Evolutionary conservation across 2,797 vertebrate genomes (phyloP).

Genomic region (Sylvia borin): DNA sequence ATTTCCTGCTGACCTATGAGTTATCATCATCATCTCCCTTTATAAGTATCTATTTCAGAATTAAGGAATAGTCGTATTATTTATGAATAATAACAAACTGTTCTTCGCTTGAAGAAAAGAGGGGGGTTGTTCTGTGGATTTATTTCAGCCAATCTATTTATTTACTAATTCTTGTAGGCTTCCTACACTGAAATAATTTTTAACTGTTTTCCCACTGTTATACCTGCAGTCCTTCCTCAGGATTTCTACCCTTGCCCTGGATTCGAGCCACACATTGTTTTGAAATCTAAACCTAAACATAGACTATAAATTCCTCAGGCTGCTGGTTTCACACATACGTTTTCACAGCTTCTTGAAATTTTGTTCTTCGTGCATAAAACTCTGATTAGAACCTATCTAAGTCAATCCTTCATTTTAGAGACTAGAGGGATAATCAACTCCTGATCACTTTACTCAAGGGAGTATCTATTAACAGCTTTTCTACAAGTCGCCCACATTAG

Average conservation of each 20-base stretch:
- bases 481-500: background rate
- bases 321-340: background rate
- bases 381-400: background rate
- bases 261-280: background rate
- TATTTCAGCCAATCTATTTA: background rate
- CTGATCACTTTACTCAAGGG: background rate
- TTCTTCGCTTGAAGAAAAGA: background rate
- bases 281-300: background rate
- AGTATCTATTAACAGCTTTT: background rate
- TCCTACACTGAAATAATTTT: background rate
- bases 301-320: background rate
- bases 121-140: accelerated
- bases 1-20: background rate
- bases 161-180: background rate
- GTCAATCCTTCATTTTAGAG: background rate
- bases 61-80: background rate
- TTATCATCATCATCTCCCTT: background rate
- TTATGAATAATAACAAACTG: background rate
- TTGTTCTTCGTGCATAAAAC: background rate
- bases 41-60: background rate
- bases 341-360: background rate
- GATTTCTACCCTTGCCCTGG: background rate
- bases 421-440: background rate
- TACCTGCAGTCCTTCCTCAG: background rate
- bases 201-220: background rate